Conservation (phyloP, 2,888 invertebrate genomes). For the Vanessa cardui region DNA sequence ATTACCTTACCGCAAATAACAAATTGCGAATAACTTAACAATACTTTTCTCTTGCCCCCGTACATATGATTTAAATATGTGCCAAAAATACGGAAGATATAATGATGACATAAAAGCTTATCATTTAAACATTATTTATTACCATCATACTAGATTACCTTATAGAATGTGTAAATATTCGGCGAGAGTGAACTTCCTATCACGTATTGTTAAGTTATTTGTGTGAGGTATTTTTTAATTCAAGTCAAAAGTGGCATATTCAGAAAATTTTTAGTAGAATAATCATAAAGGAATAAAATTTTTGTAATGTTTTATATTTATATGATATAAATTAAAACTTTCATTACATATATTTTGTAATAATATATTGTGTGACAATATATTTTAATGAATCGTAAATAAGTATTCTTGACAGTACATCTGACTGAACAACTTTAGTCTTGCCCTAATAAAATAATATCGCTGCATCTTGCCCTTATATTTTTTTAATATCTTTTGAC, state of each 20-base stretch:
- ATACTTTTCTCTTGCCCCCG: conserved; percentile 23
- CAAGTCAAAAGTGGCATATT: conserved; percentile 41
- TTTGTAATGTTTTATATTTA: conserved; percentile 40
- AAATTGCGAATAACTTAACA: conserved; percentile 30
- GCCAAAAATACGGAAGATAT: background rate
- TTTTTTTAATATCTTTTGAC: conserved; percentile 20
- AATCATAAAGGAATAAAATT: conserved; percentile 36
- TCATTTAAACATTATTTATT: background rate
- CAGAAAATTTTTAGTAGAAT: conserved; percentile 37
- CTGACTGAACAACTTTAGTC: conserved; percentile 22
- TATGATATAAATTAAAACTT: conserved; percentile 36
- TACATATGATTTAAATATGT: conserved; percentile 2
- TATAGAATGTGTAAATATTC: conserved; percentile 7
- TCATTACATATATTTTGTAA: conserved; percentile 39
- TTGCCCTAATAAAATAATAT: conserved; percentile 5
- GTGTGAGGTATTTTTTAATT: conserved; percentile 32
- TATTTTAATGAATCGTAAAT: conserved; percentile 31
- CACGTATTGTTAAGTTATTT: conserved; percentile 35
- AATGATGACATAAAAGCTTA: background rate
- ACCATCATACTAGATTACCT: background rate
- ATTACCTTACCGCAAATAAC: conserved; percentile 32
- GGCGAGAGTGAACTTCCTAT: background rate
- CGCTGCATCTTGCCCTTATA: conserved; percentile 39
- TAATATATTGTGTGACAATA: conserved; percentile 41
- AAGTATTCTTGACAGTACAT: conserved; percentile 31